Percentiles rank a stretch among this genome's conserved stretches.
These are phyloP conservation scores for Periophthalmus modestus DNA, from an alignment of 2,113 vertebrate genomes.

Conservation along the genomic window DNA sequence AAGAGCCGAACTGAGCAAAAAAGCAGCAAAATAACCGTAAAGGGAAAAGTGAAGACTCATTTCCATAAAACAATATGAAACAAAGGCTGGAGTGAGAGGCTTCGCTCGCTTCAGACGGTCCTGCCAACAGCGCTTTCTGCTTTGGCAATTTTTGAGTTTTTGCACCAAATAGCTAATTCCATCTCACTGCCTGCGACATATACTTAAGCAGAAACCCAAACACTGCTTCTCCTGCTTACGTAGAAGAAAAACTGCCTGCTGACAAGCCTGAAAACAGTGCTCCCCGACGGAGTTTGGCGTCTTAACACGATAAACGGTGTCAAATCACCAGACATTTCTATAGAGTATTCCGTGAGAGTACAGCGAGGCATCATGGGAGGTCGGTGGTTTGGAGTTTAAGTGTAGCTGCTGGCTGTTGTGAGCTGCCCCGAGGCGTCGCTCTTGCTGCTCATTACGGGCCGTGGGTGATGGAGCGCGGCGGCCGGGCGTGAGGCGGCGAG, in stretches of 20 bases:
- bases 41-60: constrained; percentile 42
- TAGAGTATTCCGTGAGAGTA: constrained; percentile 30
- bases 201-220: constrained; percentile 28
- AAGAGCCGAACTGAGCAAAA: constrained; percentile 39
- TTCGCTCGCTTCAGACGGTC: constrained; percentile 32
- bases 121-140: constrained; percentile 33
- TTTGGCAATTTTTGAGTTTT: constrained; percentile 25
- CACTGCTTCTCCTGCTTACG: constrained; percentile 11
- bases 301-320: constrained; percentile 54
- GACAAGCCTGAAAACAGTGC: constrained; percentile 14
- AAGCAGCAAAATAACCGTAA: constrained; percentile 29
- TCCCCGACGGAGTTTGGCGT: constrained; percentile 30
- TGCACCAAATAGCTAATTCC: constrained; percentile 24
- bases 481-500: constrained; percentile 40
- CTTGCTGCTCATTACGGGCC: constrained; percentile 55
- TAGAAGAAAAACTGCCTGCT: background rate
- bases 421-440: constrained; percentile 48
- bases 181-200: constrained; percentile 8
- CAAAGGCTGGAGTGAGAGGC: constrained; percentile 30
- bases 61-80: constrained; percentile 57
- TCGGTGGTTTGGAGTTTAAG: constrained; percentile 28
- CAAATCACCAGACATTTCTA: constrained; percentile 50
- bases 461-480: constrained; percentile 55
- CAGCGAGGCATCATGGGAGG: constrained; percentile 54
- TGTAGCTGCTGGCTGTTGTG: constrained; percentile 41